Percentiles rank a stretch among this genome's conserved stretches.
Conservation (phyloP, 2,113 vertebrate genomes). For the Sceloporus tristichus region DNA sequence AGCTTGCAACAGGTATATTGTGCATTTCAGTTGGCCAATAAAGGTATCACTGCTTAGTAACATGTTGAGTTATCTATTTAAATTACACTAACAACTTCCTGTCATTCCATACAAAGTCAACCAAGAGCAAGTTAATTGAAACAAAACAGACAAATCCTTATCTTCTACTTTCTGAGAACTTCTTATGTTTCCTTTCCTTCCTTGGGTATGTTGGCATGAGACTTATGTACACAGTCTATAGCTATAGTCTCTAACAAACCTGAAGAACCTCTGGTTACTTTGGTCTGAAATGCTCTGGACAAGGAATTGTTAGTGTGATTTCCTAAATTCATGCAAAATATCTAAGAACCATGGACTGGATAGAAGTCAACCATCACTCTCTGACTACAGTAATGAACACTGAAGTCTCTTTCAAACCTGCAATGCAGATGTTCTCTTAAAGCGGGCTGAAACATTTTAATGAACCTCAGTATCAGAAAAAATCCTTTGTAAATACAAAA, state of each 20-base stretch:
- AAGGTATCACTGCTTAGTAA: background rate
- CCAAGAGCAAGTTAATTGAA: background rate
- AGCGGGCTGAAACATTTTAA: background rate
- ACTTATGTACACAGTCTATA: background rate
- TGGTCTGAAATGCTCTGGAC: fast-evolving
- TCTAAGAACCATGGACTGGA: background rate
- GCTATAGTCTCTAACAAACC: background rate
- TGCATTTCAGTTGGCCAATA: no score
- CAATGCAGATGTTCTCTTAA: background rate
- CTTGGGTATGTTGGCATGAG: background rate
- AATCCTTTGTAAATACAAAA: background rate
- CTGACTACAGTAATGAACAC: background rate
- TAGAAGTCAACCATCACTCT: background rate
- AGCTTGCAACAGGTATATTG: no score
- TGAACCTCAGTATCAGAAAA: background rate
- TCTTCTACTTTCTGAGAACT: background rate
- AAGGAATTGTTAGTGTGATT: background rate
- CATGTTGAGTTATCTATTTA: background rate
- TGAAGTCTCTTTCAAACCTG: background rate
- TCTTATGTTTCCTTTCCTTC: background rate
- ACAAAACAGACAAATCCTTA: background rate
- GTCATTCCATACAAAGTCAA: background rate
- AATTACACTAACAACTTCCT: background rate
- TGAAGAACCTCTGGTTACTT: conserved; percentile 5
- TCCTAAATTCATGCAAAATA: background rate